Evolutionary conservation across 2,113 vertebrate species (phyloP), one percentile per base, ranked within the genome.

Genomic region (Vulpes lagopus): DNA sequence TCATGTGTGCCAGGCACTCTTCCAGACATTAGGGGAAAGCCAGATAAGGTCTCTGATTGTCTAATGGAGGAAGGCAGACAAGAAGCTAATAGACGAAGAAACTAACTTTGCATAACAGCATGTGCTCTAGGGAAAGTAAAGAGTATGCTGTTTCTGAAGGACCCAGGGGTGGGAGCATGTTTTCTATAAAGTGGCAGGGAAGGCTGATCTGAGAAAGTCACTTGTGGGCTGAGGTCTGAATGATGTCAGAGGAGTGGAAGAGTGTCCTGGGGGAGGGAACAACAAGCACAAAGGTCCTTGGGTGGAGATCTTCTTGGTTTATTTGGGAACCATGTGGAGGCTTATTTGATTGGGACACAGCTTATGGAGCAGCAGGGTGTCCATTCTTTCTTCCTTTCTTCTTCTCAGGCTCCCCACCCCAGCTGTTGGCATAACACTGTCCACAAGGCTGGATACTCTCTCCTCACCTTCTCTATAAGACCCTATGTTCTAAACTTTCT

Each of bases 311-410:
- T 16, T 91, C 1, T 1, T 30, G 62, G 59, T 53, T 6, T 35
- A 9, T 43, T 43, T 67, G 57, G 69, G 53, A 11, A 25, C 53
- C 27, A 32, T 0, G 1, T 23, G 25, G 43, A 79, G 55, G 86
- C 22, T 23, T 0, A 0, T 22, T 0, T 9, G n/a, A n/a, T 32
- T 8, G 19, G 49, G 64, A 10, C 9, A 35, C 23, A 23, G 35
- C 62, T 95, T 71, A 53, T 20, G 35, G 51, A 59, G 27, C 14
- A 60, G 6, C 1, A 6, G 32, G 55, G 10, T 14, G 0, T 51
- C 43, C 20, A 15, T 17, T 1, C 11, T 15, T 6, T n/a, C 71
- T 76, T 79, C 17, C 53, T 35, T 35, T 35, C 35, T 35, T 35
- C 35, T 35, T 35, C 35, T 22, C 38, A 64, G 16, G 5, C 12